Evolutionary conservation across 2,797 vertebrate genomes (phyloP), one percentile per base, ranked within the genome.

Genomic region (Tenualosa ilisha): DNA sequence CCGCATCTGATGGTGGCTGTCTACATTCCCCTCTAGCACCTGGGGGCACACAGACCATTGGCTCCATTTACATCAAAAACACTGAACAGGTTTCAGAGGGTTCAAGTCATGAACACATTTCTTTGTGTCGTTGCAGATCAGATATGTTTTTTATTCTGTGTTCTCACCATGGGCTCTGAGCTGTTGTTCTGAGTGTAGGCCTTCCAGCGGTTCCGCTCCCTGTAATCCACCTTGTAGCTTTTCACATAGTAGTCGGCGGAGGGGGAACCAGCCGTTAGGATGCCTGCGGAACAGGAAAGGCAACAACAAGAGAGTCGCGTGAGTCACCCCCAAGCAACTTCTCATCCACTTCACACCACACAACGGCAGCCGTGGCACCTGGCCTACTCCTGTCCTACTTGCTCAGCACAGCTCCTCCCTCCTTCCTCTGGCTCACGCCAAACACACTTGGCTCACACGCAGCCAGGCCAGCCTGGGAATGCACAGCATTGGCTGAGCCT

Each of bases 21-120:
- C 95, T 63, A 93, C 91, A 86, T 97, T 97, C 54, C 95, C 96
- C 89, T 94, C 94, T 90, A 97, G 95, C 3, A 96, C 88, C 97
- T 97, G 90, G 61, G 24, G 40, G 37, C 8, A 50, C 43, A 81
- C 11, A 81, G 7, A 46, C 40, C 61, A 63, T 4, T 63, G n/a
- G n/a, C 11, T 65, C 63, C 24, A 24, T 2, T 65, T 13, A 46
- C 3, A 12, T 26, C 61, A 59, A 22, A 59, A 1, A 4, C 56
- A 24, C 24, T 24, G n/a, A 65, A n/a, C 24, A 24, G 61, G 24
- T 24, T 26, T 11, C 7, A 24, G 9, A 65, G n/a, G 59, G 22
- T 61, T 61, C 7, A 24, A 46, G 46, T 46, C 46, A 46, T 46
- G 7, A 46, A 46, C 46, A 4, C 46, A 46, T 46, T 46, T 46